Percentiles rank a stretch among this genome's conserved stretches.
These are phyloP conservation scores for Coryphaenoides rupestris DNA, from an alignment of 2,113 vertebrate genomes.

Conservation along the genomic window DNA sequence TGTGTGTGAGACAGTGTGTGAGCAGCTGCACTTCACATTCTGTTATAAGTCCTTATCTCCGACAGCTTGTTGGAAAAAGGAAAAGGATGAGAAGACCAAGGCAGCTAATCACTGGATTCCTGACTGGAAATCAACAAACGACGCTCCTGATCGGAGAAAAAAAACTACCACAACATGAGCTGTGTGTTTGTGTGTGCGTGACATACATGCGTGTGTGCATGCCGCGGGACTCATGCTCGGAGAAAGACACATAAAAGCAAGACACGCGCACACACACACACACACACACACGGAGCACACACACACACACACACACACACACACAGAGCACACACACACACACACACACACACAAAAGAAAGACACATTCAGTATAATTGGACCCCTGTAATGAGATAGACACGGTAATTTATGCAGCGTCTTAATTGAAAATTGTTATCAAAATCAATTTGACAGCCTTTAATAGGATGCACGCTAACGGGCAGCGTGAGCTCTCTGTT, in stretches of 20 bases:
- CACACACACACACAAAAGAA: background rate
- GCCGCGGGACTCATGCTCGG: conserved; percentile 5
- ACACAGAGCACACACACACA: conserved; percentile 12
- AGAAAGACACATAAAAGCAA: background rate
- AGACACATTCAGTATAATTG: conserved; percentile 26
- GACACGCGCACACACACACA: background rate
- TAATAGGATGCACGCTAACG: conserved; percentile 63
- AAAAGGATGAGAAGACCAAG: no score
- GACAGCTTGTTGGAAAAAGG: background rate
- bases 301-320: background rate
- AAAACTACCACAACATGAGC: no score
- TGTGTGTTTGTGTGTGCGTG: conserved; percentile 15
- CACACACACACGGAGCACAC: background rate
- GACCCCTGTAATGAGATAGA: conserved; percentile 48
- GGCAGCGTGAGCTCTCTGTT: conserved; percentile 42
- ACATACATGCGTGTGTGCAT: conserved; percentile 22
- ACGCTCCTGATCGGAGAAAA: no score
- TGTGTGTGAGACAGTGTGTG: background rate
- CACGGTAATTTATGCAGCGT: conserved; percentile 59
- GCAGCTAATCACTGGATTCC: no score
- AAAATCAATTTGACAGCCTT: conserved; percentile 69
- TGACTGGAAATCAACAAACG: no score
- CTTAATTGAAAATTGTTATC: conserved; percentile 74
- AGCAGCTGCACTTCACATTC: background rate
- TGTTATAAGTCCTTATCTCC: background rate